Conservation (phyloP, 2,113 vertebrate species). For the Stigmatopora nigra region DNA sequence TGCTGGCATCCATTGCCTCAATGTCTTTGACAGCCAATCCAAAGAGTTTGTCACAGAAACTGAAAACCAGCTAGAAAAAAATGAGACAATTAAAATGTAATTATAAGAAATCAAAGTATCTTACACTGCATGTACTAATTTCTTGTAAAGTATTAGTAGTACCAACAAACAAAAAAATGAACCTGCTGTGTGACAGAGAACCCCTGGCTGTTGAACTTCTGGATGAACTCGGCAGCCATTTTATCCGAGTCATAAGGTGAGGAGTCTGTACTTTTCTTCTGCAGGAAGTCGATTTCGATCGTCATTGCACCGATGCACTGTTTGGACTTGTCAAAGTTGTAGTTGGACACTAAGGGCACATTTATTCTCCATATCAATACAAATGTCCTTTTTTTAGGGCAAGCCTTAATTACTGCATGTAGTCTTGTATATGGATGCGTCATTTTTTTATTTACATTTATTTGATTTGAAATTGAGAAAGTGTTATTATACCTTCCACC, state of each 20-base stretch:
- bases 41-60: conserved; percentile 94
- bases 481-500: conserved; percentile 77
- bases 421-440: too few species aligned
- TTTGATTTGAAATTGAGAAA: neutral
- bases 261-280: conserved; percentile 93
- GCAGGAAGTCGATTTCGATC: conserved; percentile 95
- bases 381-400: too few species aligned
- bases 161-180: neutral
- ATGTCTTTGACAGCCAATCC: conserved; percentile 89
- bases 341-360: conserved; percentile 72
- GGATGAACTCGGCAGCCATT: conserved; percentile 96
- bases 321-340: conserved; percentile 93
- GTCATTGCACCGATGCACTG: conserved; percentile 94
- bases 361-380: neutral
- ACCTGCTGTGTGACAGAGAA: conserved; percentile 95
- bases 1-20: conserved; percentile 95
- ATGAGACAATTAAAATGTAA: neutral
- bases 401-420: too few species aligned
- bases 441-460: too few species aligned
- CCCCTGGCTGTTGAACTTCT: conserved; percentile 93
- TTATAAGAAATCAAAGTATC: neutral
- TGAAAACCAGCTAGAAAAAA: conserved; percentile 84
- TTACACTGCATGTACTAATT: neutral
- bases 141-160: neutral
- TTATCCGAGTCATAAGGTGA: conserved; percentile 93